A percentile compares a stretch with the other conserved stretches of the same genome.
Evolutionary conservation across 2,797 vertebrate species (phyloP).

Genomic region (Galaxias olidus): DNA sequence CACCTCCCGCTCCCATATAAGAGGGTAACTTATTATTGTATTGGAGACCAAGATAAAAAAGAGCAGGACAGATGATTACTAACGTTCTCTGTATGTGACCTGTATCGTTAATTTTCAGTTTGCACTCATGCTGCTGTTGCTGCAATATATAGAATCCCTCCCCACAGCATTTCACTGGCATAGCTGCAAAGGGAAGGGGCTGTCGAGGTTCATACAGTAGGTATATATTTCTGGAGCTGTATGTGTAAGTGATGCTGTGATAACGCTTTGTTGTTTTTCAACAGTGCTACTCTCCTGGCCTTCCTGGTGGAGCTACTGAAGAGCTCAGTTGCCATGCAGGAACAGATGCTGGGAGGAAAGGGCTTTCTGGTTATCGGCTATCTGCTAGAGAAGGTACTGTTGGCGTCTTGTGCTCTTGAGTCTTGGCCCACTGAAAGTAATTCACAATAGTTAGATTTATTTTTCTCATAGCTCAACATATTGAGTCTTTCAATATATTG

Average conservation of each 20-base stretch:
- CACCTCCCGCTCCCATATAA: neutral
- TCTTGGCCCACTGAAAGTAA: neutral
- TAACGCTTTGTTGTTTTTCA: constrained; percentile 25
- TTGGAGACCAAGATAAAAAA: constrained; percentile 44
- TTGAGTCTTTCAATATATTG: too few species aligned
- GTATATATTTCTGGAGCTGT: constrained; percentile 7
- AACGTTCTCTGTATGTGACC: constrained; percentile 58
- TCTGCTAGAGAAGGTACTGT: constrained; percentile 94
- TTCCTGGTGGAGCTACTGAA: constrained; percentile 97
- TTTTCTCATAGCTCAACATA: neutral
- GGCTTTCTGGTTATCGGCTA: constrained; percentile 98
- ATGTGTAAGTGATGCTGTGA: constrained; percentile 1
- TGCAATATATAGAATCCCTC: constrained; percentile 19
- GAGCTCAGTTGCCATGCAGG: constrained; percentile 98
- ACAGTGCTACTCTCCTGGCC: constrained; percentile 84
- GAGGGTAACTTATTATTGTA: constrained; percentile 29
- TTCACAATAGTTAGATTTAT: neutral
- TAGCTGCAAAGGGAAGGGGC: neutral
- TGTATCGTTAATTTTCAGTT: constrained; percentile 10
- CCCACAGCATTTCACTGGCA: constrained; percentile 10
- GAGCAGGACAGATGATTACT: constrained; percentile 49
- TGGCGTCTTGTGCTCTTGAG: neutral
- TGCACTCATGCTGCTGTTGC: constrained; percentile 19
- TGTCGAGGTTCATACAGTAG: neutral
- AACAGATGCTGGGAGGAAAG: constrained; percentile 97